Evolutionary conservation across 2,797 vertebrate genomes (phyloP).

Genomic region (Tarsius wallacei): DNA sequence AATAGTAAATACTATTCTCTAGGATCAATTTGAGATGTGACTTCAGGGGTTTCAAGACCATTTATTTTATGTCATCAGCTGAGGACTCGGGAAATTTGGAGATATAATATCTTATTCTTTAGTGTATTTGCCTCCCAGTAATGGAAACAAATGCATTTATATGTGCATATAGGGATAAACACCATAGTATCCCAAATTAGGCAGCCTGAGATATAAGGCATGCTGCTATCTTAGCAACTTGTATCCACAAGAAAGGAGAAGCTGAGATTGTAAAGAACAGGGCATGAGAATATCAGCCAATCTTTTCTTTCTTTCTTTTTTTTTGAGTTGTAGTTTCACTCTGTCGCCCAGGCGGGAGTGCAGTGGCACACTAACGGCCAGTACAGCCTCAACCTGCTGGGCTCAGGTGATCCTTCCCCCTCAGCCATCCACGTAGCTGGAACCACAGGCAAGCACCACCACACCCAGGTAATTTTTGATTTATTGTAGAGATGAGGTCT

Average conservation of each 20-base stretch:
- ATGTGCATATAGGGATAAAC: neutral
- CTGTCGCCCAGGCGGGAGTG: too few species aligned
- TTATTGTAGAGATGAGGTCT: too few species aligned
- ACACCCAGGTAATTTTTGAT: too few species aligned
- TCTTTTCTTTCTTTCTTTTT: neutral
- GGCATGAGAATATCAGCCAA: neutral
- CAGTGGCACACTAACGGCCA: too few species aligned
- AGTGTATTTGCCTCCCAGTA: conserved; percentile 11
- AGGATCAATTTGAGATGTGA: neutral
- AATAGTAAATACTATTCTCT: neutral
- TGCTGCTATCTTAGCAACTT: neutral
- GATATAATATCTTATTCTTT: neutral
- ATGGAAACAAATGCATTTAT: conserved; percentile 29
- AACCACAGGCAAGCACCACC: too few species aligned
- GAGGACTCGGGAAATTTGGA: conserved; percentile 21
- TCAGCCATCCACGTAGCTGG: too few species aligned
- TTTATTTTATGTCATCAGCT: neutral
- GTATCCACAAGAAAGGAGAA: neutral
- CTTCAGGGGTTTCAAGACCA: neutral
- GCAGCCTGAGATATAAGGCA: neutral
- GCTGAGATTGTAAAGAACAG: neutral
- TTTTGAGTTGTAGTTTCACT: too few species aligned
- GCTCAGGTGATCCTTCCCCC: too few species aligned
- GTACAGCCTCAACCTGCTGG: too few species aligned
- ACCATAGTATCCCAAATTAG: neutral